These are phyloP conservation scores for Dufourea novaeangliae DNA, from an alignment of 1,140 invertebrate genomes.

Conservation along the genomic window DNA sequence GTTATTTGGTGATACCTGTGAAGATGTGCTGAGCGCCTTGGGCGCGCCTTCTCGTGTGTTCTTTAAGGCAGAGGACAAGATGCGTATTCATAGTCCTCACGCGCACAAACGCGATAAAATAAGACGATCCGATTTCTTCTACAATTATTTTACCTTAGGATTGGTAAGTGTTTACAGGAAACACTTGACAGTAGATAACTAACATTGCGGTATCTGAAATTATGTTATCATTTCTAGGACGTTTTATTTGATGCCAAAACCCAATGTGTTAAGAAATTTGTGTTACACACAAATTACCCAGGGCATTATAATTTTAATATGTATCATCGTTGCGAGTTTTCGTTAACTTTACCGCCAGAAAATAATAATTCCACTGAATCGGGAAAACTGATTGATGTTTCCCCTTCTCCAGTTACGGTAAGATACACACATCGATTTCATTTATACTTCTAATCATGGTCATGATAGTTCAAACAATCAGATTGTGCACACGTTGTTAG, in stretches of 20 bases:
- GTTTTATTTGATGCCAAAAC: conserved; percentile 97
- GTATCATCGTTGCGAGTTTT: conserved; percentile 96
- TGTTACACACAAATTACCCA: conserved; percentile 98
- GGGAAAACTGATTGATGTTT: conserved; percentile 84
- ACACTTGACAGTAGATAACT: background rate
- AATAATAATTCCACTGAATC: conserved; percentile 78
- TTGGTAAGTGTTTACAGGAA: conserved; percentile 86
- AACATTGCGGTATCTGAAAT: background rate
- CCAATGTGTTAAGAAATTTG: conserved; percentile 97
- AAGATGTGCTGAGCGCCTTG: conserved; percentile 91
- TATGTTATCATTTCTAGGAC: conserved; percentile 87
- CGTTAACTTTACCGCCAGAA: conserved; percentile 87
- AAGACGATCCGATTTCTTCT: conserved; percentile 95
- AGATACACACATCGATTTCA: conserved; percentile 45
- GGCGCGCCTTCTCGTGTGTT: conserved; percentile 92
- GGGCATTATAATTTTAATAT: conserved; percentile 99
- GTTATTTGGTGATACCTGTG: conserved; percentile 90
- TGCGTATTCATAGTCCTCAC: conserved; percentile 97
- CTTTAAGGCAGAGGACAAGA: conserved; percentile 98
- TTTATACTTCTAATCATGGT: background rate
- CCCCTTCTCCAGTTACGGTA: conserved; percentile 84
- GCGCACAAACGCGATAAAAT: conserved; percentile 88
- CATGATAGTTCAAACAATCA: no score
- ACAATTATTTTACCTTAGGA: conserved; percentile 98
- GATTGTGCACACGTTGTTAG: no score